phyloP scores from a whole-genome alignment of 2,113 vertebrate genomes.

The Microtus montanus region DNA sequence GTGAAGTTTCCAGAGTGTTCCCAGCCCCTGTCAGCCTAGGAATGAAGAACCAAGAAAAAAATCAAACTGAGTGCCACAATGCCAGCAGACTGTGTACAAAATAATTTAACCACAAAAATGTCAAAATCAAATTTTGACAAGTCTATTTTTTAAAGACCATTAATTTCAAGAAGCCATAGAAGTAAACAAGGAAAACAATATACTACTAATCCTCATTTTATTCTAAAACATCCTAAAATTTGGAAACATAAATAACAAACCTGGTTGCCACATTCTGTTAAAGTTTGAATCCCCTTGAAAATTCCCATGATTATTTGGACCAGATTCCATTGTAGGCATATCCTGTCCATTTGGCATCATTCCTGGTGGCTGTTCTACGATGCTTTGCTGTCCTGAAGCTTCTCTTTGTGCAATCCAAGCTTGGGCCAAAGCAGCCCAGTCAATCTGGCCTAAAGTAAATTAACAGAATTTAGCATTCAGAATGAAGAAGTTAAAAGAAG shows the following conservation, averaged over 20 bases:
- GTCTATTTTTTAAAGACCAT: conserved; percentile 55
- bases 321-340: conserved; percentile 90
- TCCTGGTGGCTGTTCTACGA: conserved; percentile 89
- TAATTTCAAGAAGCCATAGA: conserved; percentile 71
- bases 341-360: conserved; percentile 96
- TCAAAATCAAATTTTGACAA: conserved; percentile 59
- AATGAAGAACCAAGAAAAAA: conserved; percentile 79
- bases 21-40: conserved; percentile 74
- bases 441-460: conserved; percentile 93
- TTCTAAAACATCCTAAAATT: conserved; percentile 64
- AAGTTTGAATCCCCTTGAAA: conserved; percentile 95
- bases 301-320: conserved; percentile 92
- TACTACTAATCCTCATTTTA: conserved; percentile 47
- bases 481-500: conserved; percentile 18
- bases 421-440: conserved; percentile 99
- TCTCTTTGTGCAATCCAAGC: conserved; percentile 99
- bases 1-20: conserved; percentile 72
- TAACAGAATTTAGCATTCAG: conserved; percentile 75
- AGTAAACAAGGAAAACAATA: conserved; percentile 55
- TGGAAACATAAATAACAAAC: conserved; percentile 84
- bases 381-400: conserved; percentile 89
- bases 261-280: conserved; percentile 98
- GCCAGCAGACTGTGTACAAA: conserved; percentile 69
- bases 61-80: conserved; percentile 76
- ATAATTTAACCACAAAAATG: conserved; percentile 66